These are phyloP conservation scores for Euborellia annulipes DNA, from an alignment of 1,140 invertebrate species.

Conservation along the genomic window DNA sequence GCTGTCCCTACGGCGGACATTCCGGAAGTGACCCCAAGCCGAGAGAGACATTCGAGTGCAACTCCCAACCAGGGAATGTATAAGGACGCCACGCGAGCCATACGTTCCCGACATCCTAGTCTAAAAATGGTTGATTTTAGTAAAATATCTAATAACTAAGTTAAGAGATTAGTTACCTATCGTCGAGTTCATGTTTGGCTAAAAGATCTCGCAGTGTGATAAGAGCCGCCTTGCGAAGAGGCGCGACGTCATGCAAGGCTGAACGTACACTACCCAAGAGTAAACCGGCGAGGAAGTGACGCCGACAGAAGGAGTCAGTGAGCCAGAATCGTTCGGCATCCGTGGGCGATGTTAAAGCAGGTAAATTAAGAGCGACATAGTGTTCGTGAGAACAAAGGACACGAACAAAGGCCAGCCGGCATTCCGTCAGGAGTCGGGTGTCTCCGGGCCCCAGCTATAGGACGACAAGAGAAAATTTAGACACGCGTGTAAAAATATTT, in stretches of 20 bases:
- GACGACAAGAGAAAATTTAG: conserved; percentile 2
- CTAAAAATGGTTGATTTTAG: no score
- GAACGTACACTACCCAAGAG: conserved; percentile 49
- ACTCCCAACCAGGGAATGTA: conserved; percentile 83
- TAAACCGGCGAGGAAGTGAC: conserved; percentile 76
- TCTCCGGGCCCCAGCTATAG: conserved; percentile 37
- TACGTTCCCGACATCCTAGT: conserved; percentile 14
- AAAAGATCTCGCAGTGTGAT: conserved; percentile 66
- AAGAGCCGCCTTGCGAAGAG: conserved; percentile 64
- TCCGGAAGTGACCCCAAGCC: conserved; percentile 18
- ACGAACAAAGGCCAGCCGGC: no score
- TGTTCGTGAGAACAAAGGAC: conserved; percentile 81
- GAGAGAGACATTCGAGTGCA: conserved; percentile 57
- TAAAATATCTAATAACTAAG: no score
- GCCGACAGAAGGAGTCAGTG: conserved; percentile 68
- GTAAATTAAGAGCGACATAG: conserved; percentile 76
- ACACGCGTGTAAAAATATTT: conserved; percentile 10
- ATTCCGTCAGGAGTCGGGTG: conserved; percentile 38
- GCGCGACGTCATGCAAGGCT: conserved; percentile 64
- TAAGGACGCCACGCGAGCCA: conserved; percentile 70
- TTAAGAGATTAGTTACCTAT: conserved; percentile 52
- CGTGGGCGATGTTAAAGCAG: conserved; percentile 18
- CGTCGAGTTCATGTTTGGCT: conserved; percentile 88
- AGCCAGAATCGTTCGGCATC: conserved; percentile 27
- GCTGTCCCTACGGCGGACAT: no score